These are phyloP conservation scores for Notoglanidium macrostoma DNA, from an alignment of 2,797 vertebrate species.

Conservation along the genomic window DNA sequence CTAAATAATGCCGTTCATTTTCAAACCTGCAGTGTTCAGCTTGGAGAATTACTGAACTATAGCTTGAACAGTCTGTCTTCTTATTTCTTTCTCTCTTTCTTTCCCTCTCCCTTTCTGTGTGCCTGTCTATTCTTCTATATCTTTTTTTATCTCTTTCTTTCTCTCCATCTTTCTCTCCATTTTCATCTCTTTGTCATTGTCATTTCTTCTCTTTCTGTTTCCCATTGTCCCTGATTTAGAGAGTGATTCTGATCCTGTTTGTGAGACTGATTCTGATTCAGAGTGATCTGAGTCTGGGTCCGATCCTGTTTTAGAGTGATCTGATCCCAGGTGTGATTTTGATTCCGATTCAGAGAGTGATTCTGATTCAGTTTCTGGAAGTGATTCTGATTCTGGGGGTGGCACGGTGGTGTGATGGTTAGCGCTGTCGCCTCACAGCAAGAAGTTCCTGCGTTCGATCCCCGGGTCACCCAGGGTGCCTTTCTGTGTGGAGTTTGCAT, in stretches of 20 bases:
- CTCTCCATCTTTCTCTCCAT: background rate
- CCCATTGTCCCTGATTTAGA: background rate
- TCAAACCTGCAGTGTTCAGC: background rate
- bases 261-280: background rate
- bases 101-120: background rate
- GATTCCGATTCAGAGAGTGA: background rate
- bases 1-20: conserved; percentile 40
- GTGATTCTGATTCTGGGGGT: background rate
- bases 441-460: no score
- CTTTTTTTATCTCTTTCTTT: conserved; percentile 14
- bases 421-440: no score
- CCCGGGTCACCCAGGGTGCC: no score
- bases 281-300: background rate
- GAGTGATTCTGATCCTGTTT: background rate
- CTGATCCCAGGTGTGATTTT: background rate
- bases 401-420: no score
- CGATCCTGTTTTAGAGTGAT: background rate
- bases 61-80: background rate
- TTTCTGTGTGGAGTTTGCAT: no score
- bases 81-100: background rate
- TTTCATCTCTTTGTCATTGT: background rate
- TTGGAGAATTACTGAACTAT: conserved; percentile 1
- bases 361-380: background rate
- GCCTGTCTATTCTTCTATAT: conserved; percentile 50
- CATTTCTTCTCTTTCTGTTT: background rate